Base-by-base conservation (phyloP, 2,888 invertebrate genomes). In the Trichopria drosophilae region DNA sequence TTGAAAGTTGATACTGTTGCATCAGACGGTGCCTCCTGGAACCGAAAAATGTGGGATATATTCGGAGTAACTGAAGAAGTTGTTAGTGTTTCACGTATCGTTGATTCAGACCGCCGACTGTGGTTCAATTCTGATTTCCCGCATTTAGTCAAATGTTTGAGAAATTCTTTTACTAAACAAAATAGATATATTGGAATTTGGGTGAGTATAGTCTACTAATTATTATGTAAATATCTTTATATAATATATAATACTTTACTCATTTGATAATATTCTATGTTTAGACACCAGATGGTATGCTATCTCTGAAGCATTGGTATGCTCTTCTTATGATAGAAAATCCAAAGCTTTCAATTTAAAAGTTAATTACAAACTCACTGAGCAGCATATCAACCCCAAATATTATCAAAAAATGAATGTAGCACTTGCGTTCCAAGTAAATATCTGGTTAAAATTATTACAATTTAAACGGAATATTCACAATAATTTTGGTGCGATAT, bases 371-470 rank as follows among this genome's bases (percentile, higher is more conserved):
- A 56, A 56, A 36, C 36, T 56, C 6, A 42, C 34, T 10, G 10
- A 18, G 13, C 29, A 39, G 6, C 56, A 53, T 32, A 35, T 56
- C 1, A 15, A 35, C 13, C 50, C 53, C 7, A 26, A 53, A 20
- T 43, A 43, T 28, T 52, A 42, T 34, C 52, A 50, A 26, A 56
- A 56, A 50, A n/a, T n/a, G n/a, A n/a, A n/a, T n/a, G n/a, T n/a
- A n/a, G n/a, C n/a, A n/a, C n/a, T n/a, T n/a, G n/a, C n/a, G n/a
- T n/a, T n/a, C n/a, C n/a, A n/a, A n/a, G n/a, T n/a, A n/a, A n/a
- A n/a, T n/a, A n/a, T n/a, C n/a, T n/a, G n/a, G n/a, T n/a, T n/a
- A n/a, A n/a, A n/a, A n/a, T n/a, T n/a, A n/a, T n/a, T n/a, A n/a
- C n/a, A n/a, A n/a, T n/a, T n/a, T n/a, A n/a, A n/a, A n/a, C n/a